Evolutionary conservation across 2,113 vertebrate species (phyloP).

Genomic region (Oostethus manadensis): DNA sequence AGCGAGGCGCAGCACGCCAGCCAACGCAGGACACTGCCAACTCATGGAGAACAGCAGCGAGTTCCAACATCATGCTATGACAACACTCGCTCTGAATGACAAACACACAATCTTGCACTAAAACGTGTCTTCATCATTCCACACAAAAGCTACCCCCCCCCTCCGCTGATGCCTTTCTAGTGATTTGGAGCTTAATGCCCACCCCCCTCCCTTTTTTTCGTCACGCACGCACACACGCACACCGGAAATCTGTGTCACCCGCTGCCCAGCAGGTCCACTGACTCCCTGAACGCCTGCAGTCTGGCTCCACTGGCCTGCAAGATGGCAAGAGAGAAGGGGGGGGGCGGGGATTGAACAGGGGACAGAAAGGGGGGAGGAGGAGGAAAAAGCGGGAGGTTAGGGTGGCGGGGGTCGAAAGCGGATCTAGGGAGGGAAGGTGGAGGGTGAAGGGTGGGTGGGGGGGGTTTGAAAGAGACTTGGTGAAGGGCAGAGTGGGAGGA

Average conservation of each 20-base stretch:
- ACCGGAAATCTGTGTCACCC: constrained; percentile 72
- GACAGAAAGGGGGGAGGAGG: constrained; percentile 22
- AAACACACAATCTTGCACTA: constrained; percentile 54
- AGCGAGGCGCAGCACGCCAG: constrained; percentile 63
- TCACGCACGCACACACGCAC: constrained; percentile 46
- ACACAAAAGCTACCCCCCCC: constrained; percentile 51
- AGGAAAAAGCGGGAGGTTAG: constrained; percentile 9
- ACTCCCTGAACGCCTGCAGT: constrained; percentile 72
- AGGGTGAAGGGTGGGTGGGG: constrained; percentile 12
- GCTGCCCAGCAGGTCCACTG: constrained; percentile 71
- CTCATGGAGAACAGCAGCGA: constrained; percentile 68
- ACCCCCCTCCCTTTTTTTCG: constrained; percentile 17
- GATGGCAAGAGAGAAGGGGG: constrained; percentile 63
- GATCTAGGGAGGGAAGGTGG: constrained; percentile 46
- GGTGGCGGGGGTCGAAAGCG: constrained; percentile 42
- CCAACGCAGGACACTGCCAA: constrained; percentile 70
- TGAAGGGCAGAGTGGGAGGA: constrained; percentile 37
- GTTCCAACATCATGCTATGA: constrained; percentile 64
- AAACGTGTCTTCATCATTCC: constrained; percentile 59
- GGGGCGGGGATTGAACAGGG: constrained; percentile 28
- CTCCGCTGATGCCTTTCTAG: constrained; percentile 63
- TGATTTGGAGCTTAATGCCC: constrained; percentile 69
- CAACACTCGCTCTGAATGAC: constrained; percentile 57
- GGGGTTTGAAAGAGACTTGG: constrained; percentile 22
- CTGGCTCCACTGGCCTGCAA: constrained; percentile 72